phyloP scores from a whole-genome alignment of 2,888 invertebrate species.

The Nowickia ferox region DNA sequence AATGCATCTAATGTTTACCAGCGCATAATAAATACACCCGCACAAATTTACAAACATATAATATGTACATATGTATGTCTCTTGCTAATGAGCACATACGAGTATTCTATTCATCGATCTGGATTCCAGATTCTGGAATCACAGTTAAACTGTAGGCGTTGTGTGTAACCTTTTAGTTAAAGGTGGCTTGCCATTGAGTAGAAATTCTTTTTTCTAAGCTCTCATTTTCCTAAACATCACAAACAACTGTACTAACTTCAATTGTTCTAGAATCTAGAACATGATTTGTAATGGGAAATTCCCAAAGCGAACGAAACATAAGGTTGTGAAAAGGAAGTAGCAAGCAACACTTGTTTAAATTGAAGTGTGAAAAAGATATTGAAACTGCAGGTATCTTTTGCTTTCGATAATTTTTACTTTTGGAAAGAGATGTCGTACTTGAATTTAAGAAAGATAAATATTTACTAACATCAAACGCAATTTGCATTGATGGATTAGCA shows the following conservation, averaged over 20 bases:
- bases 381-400: conserved; percentile 60
- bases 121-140: no score
- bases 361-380: conserved; percentile 39
- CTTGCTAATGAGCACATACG: no score
- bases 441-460: conserved; percentile 13
- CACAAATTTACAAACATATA: no score
- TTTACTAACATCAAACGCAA: conserved; percentile 31
- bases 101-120: not conserved
- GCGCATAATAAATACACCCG: no score
- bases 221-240: not conserved
- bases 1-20: no score
- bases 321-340: conserved; percentile 17
- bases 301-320: not conserved
- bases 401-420: conserved; percentile 31
- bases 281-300: conserved; percentile 46
- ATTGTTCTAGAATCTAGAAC: not conserved
- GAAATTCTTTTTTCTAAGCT: conserved; percentile 41
- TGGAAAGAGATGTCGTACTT: conserved; percentile 4
- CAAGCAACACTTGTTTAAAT: conserved; percentile 50
- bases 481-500: conserved; percentile 50
- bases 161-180: conserved; percentile 65
- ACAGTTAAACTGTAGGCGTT: conserved; percentile 51
- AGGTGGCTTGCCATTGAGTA: conserved; percentile 28
- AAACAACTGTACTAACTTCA: conserved; percentile 16
- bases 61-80: no score